Percentiles rank a stretch among this genome's conserved stretches.
phyloP scores from a whole-genome alignment of 2,113 vertebrate species.

The Laticauda colubrina region DNA sequence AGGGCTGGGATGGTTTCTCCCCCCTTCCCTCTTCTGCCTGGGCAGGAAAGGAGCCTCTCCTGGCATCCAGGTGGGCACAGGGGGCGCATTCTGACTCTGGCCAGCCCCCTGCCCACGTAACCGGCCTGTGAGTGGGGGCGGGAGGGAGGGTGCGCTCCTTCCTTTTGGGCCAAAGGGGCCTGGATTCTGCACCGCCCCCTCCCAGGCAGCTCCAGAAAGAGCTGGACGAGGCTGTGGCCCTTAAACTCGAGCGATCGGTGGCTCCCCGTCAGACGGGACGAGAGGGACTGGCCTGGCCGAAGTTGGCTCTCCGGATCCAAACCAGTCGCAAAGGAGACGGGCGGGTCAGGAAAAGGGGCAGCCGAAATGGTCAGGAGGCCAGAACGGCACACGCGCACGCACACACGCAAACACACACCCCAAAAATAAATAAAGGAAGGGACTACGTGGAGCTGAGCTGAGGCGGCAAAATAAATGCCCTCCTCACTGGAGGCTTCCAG shows the following conservation, averaged over 20 bases:
- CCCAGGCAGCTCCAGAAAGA: neutral
- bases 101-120: neutral
- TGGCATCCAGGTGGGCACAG: neutral
- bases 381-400: no score
- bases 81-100: neutral
- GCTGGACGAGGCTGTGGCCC: neutral
- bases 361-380: no score
- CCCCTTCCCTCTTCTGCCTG: neutral
- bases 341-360: no score
- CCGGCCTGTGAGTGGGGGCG: neutral
- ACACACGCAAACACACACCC: no score
- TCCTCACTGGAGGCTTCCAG: no score
- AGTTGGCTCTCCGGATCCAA: no score
- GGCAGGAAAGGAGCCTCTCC: neutral
- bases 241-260: fast-evolving
- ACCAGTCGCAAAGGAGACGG: no score
- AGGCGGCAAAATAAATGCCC: no score
- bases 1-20: neutral
- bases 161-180: neutral
- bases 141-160: neutral
- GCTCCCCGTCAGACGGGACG: neutral
- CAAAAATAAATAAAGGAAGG: no score
- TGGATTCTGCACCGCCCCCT: neutral
- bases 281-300: no score
- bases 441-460: no score